phyloP scores from a whole-genome alignment of 2,888 invertebrate genomes.

The Copidosoma aretas region DNA sequence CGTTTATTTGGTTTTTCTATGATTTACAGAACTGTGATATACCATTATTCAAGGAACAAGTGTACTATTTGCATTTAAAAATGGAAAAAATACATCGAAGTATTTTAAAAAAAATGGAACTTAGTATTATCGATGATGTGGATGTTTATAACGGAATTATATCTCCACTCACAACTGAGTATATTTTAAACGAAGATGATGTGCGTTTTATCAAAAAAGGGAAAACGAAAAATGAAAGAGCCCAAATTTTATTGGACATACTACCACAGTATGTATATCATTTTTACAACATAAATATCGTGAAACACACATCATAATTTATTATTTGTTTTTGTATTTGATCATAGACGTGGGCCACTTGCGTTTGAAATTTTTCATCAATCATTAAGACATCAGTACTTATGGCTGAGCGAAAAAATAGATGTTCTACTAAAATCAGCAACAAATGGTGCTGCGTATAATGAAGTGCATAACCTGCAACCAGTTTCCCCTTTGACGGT shows the following conservation, averaged over 20 bases:
- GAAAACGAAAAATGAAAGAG: constrained; percentile 44
- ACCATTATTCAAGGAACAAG: constrained; percentile 12
- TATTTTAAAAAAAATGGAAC: constrained; percentile 46
- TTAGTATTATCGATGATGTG: constrained; percentile 50
- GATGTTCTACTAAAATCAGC: constrained; percentile 48
- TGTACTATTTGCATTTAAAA: constrained; percentile 16
- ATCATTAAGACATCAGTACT: constrained; percentile 66
- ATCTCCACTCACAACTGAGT: constrained; percentile 46
- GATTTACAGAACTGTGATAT: constrained; percentile 25
- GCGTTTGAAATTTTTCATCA: constrained; percentile 67
- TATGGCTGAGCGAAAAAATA: constrained; percentile 67
- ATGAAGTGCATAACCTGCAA: constrained; percentile 49
- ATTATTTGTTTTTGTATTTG: constrained; percentile 21
- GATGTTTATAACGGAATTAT: constrained; percentile 56
- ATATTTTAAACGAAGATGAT: constrained; percentile 52
- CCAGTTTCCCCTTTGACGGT: constrained; percentile 55
- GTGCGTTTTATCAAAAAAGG: constrained; percentile 47
- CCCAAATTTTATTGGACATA: constrained; percentile 52
- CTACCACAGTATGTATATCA: constrained; percentile 46
- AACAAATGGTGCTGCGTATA: constrained; percentile 33
- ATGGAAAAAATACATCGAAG: constrained; percentile 53
- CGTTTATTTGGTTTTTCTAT: background rate
- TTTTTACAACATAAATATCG: background rate
- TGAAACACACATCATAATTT: background rate
- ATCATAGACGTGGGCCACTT: constrained; percentile 51